A percentile compares a stretch with the other conserved stretches of the same genome.
phyloP scores from a whole-genome alignment of 2,797 vertebrate species.

The Potorous gilbertii region DNA sequence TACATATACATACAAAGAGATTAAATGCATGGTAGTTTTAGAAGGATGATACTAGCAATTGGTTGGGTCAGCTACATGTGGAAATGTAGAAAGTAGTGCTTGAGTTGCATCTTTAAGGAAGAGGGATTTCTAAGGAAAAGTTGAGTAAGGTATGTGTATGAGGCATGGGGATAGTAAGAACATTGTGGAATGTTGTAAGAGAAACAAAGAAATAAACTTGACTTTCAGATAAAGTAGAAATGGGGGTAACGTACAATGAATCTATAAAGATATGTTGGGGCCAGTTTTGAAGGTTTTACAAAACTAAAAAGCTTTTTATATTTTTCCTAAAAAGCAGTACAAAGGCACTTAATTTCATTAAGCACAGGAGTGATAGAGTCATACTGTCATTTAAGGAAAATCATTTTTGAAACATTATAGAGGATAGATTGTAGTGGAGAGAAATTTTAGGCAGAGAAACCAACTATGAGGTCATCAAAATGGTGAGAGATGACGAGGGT shows the following conservation, averaged over 20 bases:
- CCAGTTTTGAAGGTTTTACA: neutral
- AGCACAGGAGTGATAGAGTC: neutral
- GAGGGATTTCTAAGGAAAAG: neutral
- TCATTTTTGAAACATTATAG: neutral
- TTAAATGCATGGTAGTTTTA: neutral
- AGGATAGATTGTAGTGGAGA: neutral
- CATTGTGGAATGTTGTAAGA: neutral
- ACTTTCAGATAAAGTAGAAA: neutral
- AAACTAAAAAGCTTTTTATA: neutral
- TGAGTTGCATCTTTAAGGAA: neutral
- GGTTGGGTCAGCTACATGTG: neutral
- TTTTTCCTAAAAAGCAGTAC: neutral
- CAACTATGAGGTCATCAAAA: neutral
- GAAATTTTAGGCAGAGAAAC: neutral
- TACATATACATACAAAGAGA: neutral
- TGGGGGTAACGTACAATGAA: neutral
- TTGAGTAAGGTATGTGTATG: neutral
- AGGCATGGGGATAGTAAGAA: neutral
- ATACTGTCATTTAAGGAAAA: neutral
- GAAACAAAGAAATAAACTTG: neutral
- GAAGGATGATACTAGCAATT: neutral
- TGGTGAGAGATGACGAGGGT: neutral
- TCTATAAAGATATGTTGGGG: neutral
- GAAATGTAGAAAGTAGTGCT: neutral
- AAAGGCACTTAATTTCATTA: neutral